Evolutionary conservation across 2,113 vertebrate genomes (phyloP).

Genomic region (human): GRCh38 chr13:70545501-70546000

Average conservation of each 20-base stretch:
- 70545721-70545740: background rate
- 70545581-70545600: background rate
- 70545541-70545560: constrained; percentile 6
- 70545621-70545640: background rate
- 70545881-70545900: background rate
- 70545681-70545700: background rate
- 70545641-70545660: background rate
- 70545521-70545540: constrained; percentile 16
- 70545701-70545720: background rate
- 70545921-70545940: background rate
- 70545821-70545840: background rate
- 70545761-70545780: background rate
- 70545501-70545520: background rate
- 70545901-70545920: background rate
- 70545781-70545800: background rate
- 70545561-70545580: constrained; percentile 46
- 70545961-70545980: background rate
- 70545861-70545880: background rate
- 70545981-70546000: background rate
- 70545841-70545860: background rate
- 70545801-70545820: background rate
- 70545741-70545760: background rate
- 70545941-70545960: background rate
- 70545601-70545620: constrained; percentile 3
- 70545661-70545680: background rate